Evolutionary conservation across 2,113 vertebrate species (phyloP), one percentile per base, ranked within the genome.

Genomic region (Motacilla alba): DNA sequence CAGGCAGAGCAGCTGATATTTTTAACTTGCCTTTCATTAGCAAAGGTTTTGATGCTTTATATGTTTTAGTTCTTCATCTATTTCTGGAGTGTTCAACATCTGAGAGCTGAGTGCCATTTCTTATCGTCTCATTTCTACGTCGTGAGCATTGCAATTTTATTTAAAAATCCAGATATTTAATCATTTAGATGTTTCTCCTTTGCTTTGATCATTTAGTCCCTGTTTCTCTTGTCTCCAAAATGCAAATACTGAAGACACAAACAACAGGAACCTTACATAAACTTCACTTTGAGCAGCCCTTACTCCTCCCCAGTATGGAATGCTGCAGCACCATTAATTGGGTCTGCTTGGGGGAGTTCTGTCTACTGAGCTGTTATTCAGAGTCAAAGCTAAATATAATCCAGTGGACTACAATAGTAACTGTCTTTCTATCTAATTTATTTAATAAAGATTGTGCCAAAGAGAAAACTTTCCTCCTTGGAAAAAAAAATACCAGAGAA

Each of bases 341-440:
- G 68, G 80, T 90, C 68, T 94, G 43, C 90, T 83, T 30, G 3
- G 94, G 85, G 87, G 95, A 90, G 93, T 83, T 95, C 93, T 80
- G 83, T 86, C 94, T 94, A 7, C n/a, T 80, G 72, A 77, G 92
- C 64, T 83, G 85, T 96, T 96, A 91, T 77, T 90, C 93, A 70
- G 39, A 94, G 83, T 74, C 90, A 81, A 93, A 93, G 95, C 73
- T 96, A 92, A 96, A 96, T 96, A 94, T 94, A 94, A 83, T 86
- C 67, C 41, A 67, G 60, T 73, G 92, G 79, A 59, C 67, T 89
- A 84, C 91, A 87, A 46, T 81, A 81, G 81, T 47, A 70, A 72
- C 93, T 87, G 83, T 75, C 74, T 95, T 74, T 92, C 50, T 93
- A 43, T 88, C 83, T 80, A 60, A 67, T 86, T 92, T 80, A 72